Evolutionary conservation across 2,888 invertebrate genomes (phyloP).

Genomic region (Desoria tigrina): DNA sequence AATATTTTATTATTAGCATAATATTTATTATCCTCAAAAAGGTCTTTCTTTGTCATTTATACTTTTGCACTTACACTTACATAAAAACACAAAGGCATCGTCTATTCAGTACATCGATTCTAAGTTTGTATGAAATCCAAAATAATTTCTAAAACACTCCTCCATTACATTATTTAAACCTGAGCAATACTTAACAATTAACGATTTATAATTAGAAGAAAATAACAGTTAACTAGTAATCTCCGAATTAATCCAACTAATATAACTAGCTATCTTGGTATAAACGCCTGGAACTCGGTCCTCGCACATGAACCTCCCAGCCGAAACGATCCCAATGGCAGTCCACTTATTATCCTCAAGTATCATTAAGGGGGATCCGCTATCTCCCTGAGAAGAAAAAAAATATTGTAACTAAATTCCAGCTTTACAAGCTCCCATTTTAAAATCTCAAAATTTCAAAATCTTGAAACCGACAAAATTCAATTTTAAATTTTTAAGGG

Average conservation of each 20-base stretch:
- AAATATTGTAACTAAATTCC: background rate
- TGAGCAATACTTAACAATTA: too few species aligned
- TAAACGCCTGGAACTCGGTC: slow-evolving; percentile 38
- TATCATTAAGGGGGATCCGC: slow-evolving; percentile 39
- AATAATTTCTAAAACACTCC: too few species aligned
- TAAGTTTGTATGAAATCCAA: too few species aligned
- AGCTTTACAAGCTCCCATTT: background rate
- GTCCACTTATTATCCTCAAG: slow-evolving; percentile 25
- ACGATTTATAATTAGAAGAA: too few species aligned
- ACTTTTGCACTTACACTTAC: too few species aligned
- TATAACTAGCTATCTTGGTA: slow-evolving; percentile 29
- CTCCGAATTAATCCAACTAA: slow-evolving; percentile 26
- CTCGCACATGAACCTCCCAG: slow-evolving; percentile 34
- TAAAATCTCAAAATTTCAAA: slow-evolving; percentile 1
- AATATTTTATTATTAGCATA: too few species aligned
- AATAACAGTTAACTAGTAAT: background rate
- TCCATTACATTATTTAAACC: too few species aligned
- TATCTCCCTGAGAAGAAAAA: slow-evolving; percentile 30
- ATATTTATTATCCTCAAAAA: too few species aligned
- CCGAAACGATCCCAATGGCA: slow-evolving; percentile 37
- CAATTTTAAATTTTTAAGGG: background rate
- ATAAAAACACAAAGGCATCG: too few species aligned
- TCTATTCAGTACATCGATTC: too few species aligned
- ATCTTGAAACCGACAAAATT: background rate
- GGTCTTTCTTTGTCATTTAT: too few species aligned